A percentile compares a stretch with the other conserved stretches of the same genome.
Conservation (phyloP, 2,113 vertebrate genomes). For the Callipepla squamata region DNA sequence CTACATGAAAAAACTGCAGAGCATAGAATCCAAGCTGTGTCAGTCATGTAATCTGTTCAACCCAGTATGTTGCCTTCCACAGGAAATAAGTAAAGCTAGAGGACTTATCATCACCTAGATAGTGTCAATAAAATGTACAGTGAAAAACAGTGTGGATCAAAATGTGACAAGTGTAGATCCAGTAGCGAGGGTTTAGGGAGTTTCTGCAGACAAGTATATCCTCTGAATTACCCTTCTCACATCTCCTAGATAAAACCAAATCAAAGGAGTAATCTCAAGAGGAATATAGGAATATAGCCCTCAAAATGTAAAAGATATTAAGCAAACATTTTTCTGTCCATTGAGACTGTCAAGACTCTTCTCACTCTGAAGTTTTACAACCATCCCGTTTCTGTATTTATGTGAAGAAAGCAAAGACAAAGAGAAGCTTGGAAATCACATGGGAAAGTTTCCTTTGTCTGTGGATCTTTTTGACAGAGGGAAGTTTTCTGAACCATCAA, state of each 20-base stretch:
- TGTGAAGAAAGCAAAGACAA: not conserved
- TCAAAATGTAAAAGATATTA: slow-evolving; percentile 14
- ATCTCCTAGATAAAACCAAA: not conserved
- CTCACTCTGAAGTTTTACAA: not conserved
- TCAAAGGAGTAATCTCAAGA: not conserved
- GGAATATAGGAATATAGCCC: not conserved
- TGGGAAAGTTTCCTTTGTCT: not conserved
- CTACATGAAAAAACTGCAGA: not conserved
- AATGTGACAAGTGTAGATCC: not conserved
- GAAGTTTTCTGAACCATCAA: not conserved
- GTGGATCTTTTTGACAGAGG: not conserved
- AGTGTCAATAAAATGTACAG: not conserved
- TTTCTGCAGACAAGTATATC: not conserved
- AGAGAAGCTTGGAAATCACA: not conserved
- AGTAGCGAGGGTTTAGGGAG: not conserved
- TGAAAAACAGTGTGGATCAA: slow-evolving; percentile 6
- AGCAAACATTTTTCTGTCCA: not conserved
- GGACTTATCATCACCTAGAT: not conserved
- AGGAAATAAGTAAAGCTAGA: slow-evolving; percentile 21
- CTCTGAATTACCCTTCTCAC: slow-evolving; percentile 7
- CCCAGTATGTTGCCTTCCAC: not conserved
- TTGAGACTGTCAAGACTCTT: not conserved
- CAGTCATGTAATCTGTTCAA: not conserved
- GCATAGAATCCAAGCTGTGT: not conserved
- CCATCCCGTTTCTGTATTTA: not conserved